Conservation (phyloP, 2,113 vertebrate species). For the Petaurus breviceps region DNA sequence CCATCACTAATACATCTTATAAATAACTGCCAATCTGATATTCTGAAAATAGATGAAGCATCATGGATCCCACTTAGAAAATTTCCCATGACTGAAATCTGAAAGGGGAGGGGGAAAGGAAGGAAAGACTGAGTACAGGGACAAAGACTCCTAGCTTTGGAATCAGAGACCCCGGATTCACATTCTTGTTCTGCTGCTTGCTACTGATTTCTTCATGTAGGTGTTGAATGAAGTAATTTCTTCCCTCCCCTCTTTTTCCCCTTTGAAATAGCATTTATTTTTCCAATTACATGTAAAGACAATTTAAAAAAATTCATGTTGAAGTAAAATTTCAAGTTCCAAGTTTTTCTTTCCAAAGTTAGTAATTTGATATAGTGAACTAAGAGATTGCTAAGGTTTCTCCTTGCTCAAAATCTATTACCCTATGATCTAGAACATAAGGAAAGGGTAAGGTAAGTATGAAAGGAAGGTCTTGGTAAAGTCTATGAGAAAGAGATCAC, state of each 20-base stretch:
- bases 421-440: neutral
- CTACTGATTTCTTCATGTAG: neutral
- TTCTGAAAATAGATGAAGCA: neutral
- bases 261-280: neutral
- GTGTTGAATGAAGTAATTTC: neutral
- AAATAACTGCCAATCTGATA: neutral
- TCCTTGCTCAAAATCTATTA: neutral
- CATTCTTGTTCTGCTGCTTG: neutral
- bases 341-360: neutral
- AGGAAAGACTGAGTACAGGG: neutral
- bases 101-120: neutral
- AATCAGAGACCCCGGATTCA: neutral
- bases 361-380: neutral
- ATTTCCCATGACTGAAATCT: neutral
- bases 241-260: neutral
- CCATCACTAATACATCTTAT: neutral
- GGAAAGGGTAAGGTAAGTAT: neutral
- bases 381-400: neutral
- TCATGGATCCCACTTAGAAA: neutral
- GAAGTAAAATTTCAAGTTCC: neutral
- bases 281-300: neutral
- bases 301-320: neutral
- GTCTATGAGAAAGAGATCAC: neutral
- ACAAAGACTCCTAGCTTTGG: neutral
- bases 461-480: neutral